phyloP scores from a whole-genome alignment of 2,888 invertebrate genomes.

The Adelphocoris suturalis region DNA sequence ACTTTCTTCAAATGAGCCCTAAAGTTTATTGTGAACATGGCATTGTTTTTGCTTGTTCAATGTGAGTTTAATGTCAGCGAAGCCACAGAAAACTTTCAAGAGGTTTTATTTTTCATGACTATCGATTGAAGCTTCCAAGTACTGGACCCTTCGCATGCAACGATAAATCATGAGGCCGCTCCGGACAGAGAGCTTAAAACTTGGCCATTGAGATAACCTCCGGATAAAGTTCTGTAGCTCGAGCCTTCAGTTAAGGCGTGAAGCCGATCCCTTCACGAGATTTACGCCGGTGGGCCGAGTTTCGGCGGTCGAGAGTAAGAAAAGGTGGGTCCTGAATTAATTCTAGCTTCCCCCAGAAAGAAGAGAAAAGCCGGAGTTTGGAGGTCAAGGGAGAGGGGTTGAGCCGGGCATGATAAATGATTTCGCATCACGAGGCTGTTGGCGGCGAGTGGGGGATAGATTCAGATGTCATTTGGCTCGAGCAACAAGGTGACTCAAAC shows the following conservation, averaged over 20 bases:
- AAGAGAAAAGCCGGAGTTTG: neutral
- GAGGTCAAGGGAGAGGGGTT: constrained; percentile 13
- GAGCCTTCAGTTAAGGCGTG: neutral
- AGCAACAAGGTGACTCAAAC: neutral
- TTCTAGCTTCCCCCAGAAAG: neutral
- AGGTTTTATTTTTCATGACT: constrained; percentile 7
- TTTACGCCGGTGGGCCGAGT: neutral
- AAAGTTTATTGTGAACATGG: too few relatives aligned
- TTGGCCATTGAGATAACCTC: neutral
- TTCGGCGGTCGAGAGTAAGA: neutral
- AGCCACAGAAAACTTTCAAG: neutral
- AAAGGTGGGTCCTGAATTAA: constrained; percentile 41
- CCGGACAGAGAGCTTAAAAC: neutral
- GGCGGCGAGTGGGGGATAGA: neutral
- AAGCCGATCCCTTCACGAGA: neutral
- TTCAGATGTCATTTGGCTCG: neutral
- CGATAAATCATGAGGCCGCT: constrained; percentile 11
- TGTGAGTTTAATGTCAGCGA: neutral
- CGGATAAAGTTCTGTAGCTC: neutral
- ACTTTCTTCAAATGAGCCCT: neutral
- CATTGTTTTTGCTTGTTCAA: too few relatives aligned
- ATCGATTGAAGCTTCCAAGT: constrained; percentile 7
- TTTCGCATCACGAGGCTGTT: neutral
- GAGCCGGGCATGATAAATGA: constrained; percentile 21
- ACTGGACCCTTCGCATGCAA: neutral